Evolutionary conservation across 2,888 invertebrate species (phyloP).

Genomic region (Thera obeliscata): DNA sequence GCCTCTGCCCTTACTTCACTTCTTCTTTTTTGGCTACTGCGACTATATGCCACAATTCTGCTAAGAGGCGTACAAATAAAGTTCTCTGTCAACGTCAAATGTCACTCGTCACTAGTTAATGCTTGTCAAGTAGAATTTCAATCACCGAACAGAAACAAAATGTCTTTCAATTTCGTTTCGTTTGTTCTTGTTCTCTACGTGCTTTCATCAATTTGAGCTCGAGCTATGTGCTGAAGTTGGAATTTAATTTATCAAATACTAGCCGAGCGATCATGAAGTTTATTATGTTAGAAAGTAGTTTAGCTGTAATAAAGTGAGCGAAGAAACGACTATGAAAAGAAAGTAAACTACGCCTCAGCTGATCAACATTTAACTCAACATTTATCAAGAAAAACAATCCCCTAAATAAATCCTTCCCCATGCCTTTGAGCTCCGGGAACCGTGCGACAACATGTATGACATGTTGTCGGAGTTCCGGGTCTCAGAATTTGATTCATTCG

Average conservation of each 20-base stretch:
- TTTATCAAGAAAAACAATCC: conserved; percentile 45
- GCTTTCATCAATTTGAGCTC: not conserved
- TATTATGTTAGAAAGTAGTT: not conserved
- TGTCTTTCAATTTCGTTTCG: not conserved
- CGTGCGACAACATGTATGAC: conserved; percentile 82
- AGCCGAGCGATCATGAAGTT: conserved; percentile 11
- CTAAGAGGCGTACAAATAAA: too few species aligned
- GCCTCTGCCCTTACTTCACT: too few species aligned
- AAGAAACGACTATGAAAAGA: conserved; percentile 6
- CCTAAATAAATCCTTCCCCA: conserved; percentile 68
- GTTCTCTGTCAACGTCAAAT: too few species aligned
- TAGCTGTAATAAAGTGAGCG: conserved; percentile 2
- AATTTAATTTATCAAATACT: too few species aligned
- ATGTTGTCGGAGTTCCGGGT: conserved; percentile 84
- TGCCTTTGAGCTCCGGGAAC: conserved; percentile 70
- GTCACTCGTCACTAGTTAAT: too few species aligned
- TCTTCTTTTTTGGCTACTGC: too few species aligned
- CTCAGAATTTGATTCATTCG: conserved; percentile 87
- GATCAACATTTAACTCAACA: conserved; percentile 27
- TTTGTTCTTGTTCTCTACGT: not conserved
- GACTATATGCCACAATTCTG: too few species aligned
- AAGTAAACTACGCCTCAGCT: conserved; percentile 26
- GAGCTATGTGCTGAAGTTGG: not conserved
- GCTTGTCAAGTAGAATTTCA: too few species aligned
- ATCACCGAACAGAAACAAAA: not conserved